Base-by-base conservation (phyloP, 2,113 vertebrate species). In the Lagopus muta region DNA sequence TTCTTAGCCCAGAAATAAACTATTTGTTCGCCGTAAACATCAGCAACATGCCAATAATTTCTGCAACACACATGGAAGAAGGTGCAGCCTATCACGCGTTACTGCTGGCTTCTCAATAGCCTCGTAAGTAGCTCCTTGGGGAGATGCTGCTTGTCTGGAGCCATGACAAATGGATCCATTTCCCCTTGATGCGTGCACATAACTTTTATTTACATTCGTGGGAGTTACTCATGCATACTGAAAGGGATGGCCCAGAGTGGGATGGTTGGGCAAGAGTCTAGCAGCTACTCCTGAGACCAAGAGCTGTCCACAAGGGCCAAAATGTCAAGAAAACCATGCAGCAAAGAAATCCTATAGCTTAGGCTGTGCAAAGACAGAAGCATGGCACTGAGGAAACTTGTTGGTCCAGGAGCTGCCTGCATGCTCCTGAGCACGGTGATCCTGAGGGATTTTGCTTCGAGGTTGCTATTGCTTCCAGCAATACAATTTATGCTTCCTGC, bases 381-480 rank as follows among this genome's bases (percentile, higher is more conserved):
- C 2, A 8, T 32, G 27, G 48, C 2, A 19, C 34, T 92, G 6
- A 24, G 79, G 66, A 61, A 9, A 25, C 70, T 83, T 4, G 6
- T 74, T 1, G 61, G 40, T 82, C 62, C 71, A 61, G 61, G 52
- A 58, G 87, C 80, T 67, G 42, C 11, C 45, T 70, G 82, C 22
- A 73, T 55, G 72, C 85, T 93, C 74, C 88, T 92, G 92, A 88
- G 66, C 67, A 75, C 78, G 25, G 17, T 21, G 73, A 92, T 79
- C 89, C 93, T 90, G 5, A 2, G 93, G 93, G 97, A 94, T 86
- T 89, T 81, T 83, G 40, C 62, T 90, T 67, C 94, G 97, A 95
- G 96, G 94, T 83, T 47, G 78, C 92, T 97, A 94, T 96, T 97
- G 95, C 93, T 98, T 98, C 89, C 89, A 97, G 95, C 84, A 96